phyloP scores from a whole-genome alignment of 2,888 invertebrate species.

The Lissocephala sabroskyi region DNA sequence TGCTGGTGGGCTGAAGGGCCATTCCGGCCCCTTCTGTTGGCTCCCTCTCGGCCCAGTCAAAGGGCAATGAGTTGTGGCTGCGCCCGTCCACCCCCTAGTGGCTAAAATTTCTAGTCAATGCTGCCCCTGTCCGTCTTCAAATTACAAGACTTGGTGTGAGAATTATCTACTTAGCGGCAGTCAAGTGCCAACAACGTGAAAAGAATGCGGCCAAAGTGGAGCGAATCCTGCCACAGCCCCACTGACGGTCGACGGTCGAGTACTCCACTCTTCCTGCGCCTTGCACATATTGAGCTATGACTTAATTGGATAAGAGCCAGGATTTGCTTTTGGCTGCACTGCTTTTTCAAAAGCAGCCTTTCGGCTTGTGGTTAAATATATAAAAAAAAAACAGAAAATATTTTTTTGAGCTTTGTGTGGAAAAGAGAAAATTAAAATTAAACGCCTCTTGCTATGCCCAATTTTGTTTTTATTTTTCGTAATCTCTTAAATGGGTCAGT shows the following conservation, averaged over 20 bases:
- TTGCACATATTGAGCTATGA: conserved; percentile 69
- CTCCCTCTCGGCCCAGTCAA: too few species aligned
- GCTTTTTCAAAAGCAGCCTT: background rate
- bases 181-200: background rate
- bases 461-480: too few species aligned
- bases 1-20: too few species aligned
- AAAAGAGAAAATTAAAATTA: too few species aligned
- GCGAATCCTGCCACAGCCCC: conserved; percentile 4
- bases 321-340: conserved; percentile 20
- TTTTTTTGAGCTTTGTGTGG: too few species aligned
- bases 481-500: too few species aligned
- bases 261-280: conserved; percentile 59
- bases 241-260: conserved; percentile 38
- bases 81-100: conserved; percentile 17
- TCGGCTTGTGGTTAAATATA: too few species aligned
- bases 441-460: too few species aligned
- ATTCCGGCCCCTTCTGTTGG: too few species aligned
- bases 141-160: conserved; percentile 41
- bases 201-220: conserved; percentile 3
- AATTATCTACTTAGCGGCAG: conserved; percentile 45
- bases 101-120: conserved; percentile 19
- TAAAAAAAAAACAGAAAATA: too few species aligned
- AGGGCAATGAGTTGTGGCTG: conserved; percentile 60
- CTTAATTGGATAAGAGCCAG: conserved; percentile 71
- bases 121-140: conserved; percentile 28